Base-by-base conservation (phyloP, 2,113 vertebrate species). In the Macaca nemestrina region DNA sequence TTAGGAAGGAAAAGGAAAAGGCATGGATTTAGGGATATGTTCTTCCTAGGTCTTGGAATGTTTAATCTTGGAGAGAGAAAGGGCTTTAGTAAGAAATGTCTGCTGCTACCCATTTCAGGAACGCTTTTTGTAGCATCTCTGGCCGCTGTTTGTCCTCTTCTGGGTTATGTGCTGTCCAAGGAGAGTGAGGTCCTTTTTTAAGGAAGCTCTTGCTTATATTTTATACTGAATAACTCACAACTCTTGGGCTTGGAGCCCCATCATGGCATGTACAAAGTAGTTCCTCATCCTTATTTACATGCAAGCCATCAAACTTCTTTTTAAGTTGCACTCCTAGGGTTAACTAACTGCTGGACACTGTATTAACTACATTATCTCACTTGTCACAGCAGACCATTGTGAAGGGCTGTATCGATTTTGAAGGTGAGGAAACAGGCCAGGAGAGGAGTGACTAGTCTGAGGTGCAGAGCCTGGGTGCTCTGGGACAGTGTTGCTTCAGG, bases 381-480 rank as follows among this genome's bases (percentile, higher is more conserved):
- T 64, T 64, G 27, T 64, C 68, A 40, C 25, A 45, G 17, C 76
- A 32, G 5, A 4, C 16, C 35, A 83, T 75, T 25, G 68, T 50
- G 48, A 50, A 93, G 73, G 59, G 23, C 38, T 35, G 35, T 84
- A 2, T 48, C 73, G 86, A 0, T 68, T 38, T 4, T 50, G 78
- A 87, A 73, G 59, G 23, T 84, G 55, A 96, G 70, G 52, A 88
- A 93, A 80, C 80, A 87, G 43, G 13, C 90, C 8, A 22, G 55
- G 40, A 38, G 16, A 79, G 45, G 59, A 9, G 8, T 52, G 76
- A 45, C 76, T 61, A 11, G 40, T 52, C 89, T 72, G 82, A 59
- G 57, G 61, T 45, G 52, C 27, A 45, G 27, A 52, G 61, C 35
- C 25, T 81, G 85, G 64, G 23, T 75, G 12, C 68, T 68, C 50